Base-by-base conservation (phyloP, 2,113 vertebrate genomes). In the Morone saxatilis region DNA sequence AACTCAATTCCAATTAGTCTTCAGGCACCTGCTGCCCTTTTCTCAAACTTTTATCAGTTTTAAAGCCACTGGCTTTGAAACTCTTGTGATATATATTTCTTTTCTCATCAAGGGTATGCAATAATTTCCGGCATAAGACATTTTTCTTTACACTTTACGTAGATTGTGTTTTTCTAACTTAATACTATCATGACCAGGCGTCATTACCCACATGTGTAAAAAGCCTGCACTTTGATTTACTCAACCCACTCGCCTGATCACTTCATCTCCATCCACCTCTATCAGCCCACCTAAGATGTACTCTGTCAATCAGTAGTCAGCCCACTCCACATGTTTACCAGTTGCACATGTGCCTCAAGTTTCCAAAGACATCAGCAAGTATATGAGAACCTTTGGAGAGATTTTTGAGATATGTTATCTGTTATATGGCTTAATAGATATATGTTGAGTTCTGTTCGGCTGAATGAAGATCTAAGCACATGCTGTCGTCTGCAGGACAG, bases 1-100 rank as follows among this genome's bases (percentile, higher is more conserved):
- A 86, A 82, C 70, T 76, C 67, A 78, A 71, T 86, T 85, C 59
- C 66, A 79, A 59, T 68, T 40, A 67, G 66, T 86, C 83, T 80
- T 54, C 54, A 16, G 63, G 54, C 87, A 88, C 86, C 87, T 88
- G 88, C 69, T 79, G 31, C 17, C 43, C 31, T 78, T 70, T 60
- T 57, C 71, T n/a, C 13, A 45, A 80, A 86, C 3, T 38, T 71
- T 62, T 54, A 20, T 38, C 50, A 47, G 22, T 36, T 63, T 47
- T 48, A 22, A 40, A 71, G 43, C 19, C 38, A 10, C 47, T 67
- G 40, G n/a, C 43, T 83, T 40, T 63, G 16, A 41, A 17, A 8
- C 50, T 7, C 0, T 16, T 31, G 38, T 45, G 13, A 76, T 36
- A 0, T 14, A 0, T 13, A 9, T 82, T 71, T 60, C 4, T 70